Conservation (phyloP, 1,140 invertebrate species). For the Cherax quadricarinatus region DNA sequence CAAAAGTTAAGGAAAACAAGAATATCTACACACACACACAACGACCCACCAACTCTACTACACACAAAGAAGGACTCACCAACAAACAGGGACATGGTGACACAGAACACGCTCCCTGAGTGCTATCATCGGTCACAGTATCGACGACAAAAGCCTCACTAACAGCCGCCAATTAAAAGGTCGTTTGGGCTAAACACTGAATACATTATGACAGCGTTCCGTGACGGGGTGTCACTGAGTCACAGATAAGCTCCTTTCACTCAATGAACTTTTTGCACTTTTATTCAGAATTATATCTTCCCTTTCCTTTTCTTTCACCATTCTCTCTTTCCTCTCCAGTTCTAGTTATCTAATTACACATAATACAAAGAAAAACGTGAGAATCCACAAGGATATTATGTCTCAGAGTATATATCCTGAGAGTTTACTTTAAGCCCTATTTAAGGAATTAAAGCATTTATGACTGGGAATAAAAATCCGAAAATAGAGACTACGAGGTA, state of each 20-base stretch:
- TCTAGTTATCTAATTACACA: too few relatives aligned
- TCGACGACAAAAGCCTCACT: slow-evolving; percentile 17
- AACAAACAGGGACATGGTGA: neutral
- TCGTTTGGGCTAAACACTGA: slow-evolving; percentile 5
- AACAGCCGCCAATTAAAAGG: slow-evolving; percentile 36
- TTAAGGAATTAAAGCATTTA: too few relatives aligned
- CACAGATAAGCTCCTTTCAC: neutral
- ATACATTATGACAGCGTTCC: neutral
- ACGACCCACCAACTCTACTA: too few relatives aligned
- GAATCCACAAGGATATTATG: too few relatives aligned
- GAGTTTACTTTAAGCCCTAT: too few relatives aligned
- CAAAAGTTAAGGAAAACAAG: too few relatives aligned
- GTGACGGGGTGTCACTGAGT: neutral
- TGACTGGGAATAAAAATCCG: too few relatives aligned
- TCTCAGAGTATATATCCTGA: too few relatives aligned
- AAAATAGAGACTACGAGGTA: too few relatives aligned
- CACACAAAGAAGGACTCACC: neutral
- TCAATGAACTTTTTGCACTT: neutral
- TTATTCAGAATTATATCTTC: neutral
- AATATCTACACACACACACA: too few relatives aligned
- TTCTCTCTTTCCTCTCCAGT: neutral
- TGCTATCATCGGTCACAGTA: slow-evolving; percentile 10
- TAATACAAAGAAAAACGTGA: too few relatives aligned
- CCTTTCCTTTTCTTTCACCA: neutral
- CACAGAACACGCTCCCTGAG: neutral